Evolutionary conservation across 2,888 invertebrate genomes (phyloP).

Genomic region (Bimastos eiseni): DNA sequence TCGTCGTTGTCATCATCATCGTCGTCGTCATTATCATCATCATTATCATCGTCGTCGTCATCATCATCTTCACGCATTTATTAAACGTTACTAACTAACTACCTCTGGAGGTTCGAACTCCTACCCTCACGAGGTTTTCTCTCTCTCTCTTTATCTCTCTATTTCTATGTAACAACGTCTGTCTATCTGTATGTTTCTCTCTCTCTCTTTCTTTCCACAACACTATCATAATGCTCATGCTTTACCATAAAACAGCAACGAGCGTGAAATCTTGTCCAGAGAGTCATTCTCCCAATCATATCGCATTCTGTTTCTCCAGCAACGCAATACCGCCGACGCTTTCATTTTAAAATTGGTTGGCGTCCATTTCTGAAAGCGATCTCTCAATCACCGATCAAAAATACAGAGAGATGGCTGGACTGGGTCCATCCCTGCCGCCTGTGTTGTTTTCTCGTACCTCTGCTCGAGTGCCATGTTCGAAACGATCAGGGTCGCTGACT

Average conservation of each 20-base stretch:
- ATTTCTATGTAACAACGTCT: too few relatives aligned
- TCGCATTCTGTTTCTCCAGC: background rate
- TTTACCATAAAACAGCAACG: background rate
- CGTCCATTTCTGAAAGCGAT: background rate
- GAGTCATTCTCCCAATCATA: background rate
- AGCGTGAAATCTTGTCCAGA: background rate
- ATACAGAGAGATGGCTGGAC: background rate
- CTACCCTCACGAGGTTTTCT: too few relatives aligned
- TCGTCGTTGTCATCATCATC: too few relatives aligned
- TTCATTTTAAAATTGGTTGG: background rate
- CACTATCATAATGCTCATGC: background rate
- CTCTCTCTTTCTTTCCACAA: too few relatives aligned
- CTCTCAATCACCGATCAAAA: background rate
- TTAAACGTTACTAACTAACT: background rate
- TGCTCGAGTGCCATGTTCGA: constrained; percentile 28
- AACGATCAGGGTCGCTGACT: constrained; percentile 22
- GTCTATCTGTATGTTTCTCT: too few relatives aligned
- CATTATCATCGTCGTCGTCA: too few relatives aligned
- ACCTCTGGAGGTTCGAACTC: too few relatives aligned
- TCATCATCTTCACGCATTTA: background rate
- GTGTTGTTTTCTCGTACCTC: constrained; percentile 26
- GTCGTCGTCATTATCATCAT: too few relatives aligned
- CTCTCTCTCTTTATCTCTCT: too few relatives aligned
- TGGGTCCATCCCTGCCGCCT: background rate
- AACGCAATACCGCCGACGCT: background rate